These are phyloP conservation scores for Leptonema lineaticorne DNA, from an alignment of 1,140 invertebrate species.

Conservation along the genomic window DNA sequence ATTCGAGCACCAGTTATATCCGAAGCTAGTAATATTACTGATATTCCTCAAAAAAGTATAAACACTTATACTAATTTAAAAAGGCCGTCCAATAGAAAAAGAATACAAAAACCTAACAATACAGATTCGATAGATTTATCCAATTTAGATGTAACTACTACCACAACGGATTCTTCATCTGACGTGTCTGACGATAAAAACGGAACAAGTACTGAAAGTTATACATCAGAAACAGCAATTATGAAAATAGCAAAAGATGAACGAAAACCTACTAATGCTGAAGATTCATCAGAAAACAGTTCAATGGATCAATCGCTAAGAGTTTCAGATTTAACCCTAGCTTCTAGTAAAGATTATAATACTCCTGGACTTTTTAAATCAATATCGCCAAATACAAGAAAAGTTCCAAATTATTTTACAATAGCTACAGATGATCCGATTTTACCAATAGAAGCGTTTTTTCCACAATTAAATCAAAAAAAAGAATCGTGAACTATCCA, in stretches of 20 bases:
- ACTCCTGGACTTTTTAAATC: slow-evolving; percentile 60
- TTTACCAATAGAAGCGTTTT: slow-evolving; percentile 63
- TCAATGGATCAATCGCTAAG: slow-evolving; percentile 57
- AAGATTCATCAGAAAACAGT: slow-evolving; percentile 45
- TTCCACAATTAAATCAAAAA: slow-evolving; percentile 61
- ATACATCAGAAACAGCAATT: slow-evolving; percentile 55
- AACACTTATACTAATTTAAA: slow-evolving; percentile 36
- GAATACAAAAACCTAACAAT: slow-evolving; percentile 31
- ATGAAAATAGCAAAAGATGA: slow-evolving; percentile 57
- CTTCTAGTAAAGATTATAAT: slow-evolving; percentile 61
- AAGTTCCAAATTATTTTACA: slow-evolving; percentile 62
- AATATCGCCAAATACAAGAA: slow-evolving; percentile 52
- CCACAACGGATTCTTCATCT: neutral
- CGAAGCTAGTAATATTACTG: slow-evolving; percentile 25
- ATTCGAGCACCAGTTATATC: slow-evolving; percentile 25
- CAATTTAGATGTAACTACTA: slow-evolving; percentile 29
- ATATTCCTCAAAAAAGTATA: slow-evolving; percentile 25
- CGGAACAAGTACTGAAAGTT: slow-evolving; percentile 52
- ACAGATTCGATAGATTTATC: slow-evolving; percentile 47
- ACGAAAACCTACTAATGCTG: slow-evolving; percentile 46
- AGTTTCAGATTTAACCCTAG: slow-evolving; percentile 60
- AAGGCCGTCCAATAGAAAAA: slow-evolving; percentile 31
- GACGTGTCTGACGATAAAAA: slow-evolving; percentile 37
- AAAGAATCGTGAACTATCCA: slow-evolving; percentile 49
- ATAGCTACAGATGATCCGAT: slow-evolving; percentile 65